These are phyloP conservation scores for Nylanderia fulva DNA, from an alignment of 1,140 invertebrate genomes.

Conservation along the genomic window DNA sequence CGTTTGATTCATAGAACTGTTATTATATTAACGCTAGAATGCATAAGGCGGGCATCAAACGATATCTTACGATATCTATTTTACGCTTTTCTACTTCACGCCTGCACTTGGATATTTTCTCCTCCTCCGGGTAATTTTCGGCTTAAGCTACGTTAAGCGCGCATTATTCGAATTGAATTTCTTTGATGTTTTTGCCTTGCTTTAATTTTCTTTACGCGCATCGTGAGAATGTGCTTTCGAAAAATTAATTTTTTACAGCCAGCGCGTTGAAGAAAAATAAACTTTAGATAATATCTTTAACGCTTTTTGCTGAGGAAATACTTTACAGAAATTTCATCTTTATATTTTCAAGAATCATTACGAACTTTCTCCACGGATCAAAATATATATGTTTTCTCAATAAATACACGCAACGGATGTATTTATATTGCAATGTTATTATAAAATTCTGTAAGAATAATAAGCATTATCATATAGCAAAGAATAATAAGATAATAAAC, in stretches of 20 bases:
- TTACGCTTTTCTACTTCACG: neutral
- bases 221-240: neutral
- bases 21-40: constrained; percentile 21
- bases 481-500: neutral
- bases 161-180: neutral
- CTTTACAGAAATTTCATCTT: neutral
- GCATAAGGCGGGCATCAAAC: neutral
- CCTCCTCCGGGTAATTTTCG: neutral
- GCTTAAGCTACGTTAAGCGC: neutral
- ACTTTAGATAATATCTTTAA: neutral
- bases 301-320: neutral
- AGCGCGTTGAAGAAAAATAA: neutral
- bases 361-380: neutral
- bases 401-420: neutral
- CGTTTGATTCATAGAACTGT: neutral
- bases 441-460: neutral
- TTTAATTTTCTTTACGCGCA: neutral
- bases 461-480: neutral
- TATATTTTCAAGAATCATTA: neutral
- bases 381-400: neutral
- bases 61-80: neutral
- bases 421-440: neutral
- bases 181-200: neutral
- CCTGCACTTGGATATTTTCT: neutral
- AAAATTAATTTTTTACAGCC: neutral